Evolutionary conservation across 2,113 vertebrate species (phyloP), one percentile per base, ranked within the genome.

Genomic region (Loxodonta africana): DNA sequence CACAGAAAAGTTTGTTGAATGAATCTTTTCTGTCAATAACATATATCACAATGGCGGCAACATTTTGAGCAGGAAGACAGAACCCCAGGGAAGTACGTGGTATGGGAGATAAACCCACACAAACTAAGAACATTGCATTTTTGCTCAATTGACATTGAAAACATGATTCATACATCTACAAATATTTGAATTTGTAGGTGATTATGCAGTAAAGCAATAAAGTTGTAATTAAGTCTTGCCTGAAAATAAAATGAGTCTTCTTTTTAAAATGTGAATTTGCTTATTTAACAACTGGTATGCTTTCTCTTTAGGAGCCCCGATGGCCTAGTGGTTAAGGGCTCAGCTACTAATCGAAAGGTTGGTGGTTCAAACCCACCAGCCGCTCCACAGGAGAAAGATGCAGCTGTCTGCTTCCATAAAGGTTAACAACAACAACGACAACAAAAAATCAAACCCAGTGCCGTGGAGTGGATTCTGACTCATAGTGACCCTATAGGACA

Each of bases 1-100:
- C 20, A 78, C 41, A 80, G 89, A 96, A 14, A 96, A 83, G 23
- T 94, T 80, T 86, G 83, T 77, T 74, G 89, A 87, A 41, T 76
- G 67, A 88, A 83, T 48, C 2, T 78, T 90, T 90, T 89, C 62
- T 91, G 74, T 90, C 71, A 95, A 33, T 96, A 85, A 91, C 5
- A 77, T 26, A 71, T 85, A 73, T 60, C 41, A 85, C 33, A 74
- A 83, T 80, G 41, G 51, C 83, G 73, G 83, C 85, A 67, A 90
- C 11, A 28, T 93, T 94, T 94, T 86, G 73, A 96, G 51, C 28
- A 67, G 57, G 46, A 96, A 95, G 65, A 90, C 8, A 53, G 65
- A 96, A 92, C 17, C 53, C 23, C 2, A 85, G 73, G 25, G n/a
- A 83, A 67, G 62, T 88, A 21, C 88, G 60, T 88, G 44, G 30